Evolutionary conservation across 2,797 vertebrate species (phyloP).

Genomic region (Acipenser oxyrinchus): DNA sequence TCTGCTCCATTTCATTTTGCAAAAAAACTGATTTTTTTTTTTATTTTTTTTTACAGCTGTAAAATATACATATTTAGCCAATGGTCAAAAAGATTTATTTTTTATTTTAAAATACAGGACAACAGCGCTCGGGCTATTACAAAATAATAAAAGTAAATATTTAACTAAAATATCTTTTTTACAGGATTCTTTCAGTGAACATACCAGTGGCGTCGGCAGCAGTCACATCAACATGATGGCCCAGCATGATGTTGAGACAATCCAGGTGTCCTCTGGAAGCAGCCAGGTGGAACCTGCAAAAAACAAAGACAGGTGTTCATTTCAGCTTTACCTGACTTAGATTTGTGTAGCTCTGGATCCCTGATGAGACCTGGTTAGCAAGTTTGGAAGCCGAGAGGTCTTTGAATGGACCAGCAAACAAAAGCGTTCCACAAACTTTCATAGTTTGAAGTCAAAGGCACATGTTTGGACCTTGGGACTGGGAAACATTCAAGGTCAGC

Average conservation of each 20-base stretch:
- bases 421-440: no score
- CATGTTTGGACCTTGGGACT: no score
- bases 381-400: no score
- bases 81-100: not conserved
- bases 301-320: not conserved
- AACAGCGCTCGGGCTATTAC: not conserved
- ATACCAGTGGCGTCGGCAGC: constrained; percentile 81
- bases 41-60: not conserved
- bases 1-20: no score
- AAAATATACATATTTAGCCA: not conserved
- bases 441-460: no score
- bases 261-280: constrained; percentile 87
- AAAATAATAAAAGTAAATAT: not conserved
- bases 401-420: no score
- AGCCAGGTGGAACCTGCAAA: constrained; percentile 82
- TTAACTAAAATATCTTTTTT: not conserved
- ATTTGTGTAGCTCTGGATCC: no score
- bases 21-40: no score
- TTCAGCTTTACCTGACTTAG: no score
- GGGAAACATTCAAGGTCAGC: no score
- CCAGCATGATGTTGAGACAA: constrained; percentile 80
- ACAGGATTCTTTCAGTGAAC: not conserved
- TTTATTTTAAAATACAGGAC: no score
- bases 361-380: no score
- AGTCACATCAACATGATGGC: constrained; percentile 75